Percentiles rank a stretch among this genome's conserved stretches.
These are phyloP conservation scores for Cynocephalus volans DNA, from an alignment of 2,113 vertebrate genomes.

Conservation along the genomic window DNA sequence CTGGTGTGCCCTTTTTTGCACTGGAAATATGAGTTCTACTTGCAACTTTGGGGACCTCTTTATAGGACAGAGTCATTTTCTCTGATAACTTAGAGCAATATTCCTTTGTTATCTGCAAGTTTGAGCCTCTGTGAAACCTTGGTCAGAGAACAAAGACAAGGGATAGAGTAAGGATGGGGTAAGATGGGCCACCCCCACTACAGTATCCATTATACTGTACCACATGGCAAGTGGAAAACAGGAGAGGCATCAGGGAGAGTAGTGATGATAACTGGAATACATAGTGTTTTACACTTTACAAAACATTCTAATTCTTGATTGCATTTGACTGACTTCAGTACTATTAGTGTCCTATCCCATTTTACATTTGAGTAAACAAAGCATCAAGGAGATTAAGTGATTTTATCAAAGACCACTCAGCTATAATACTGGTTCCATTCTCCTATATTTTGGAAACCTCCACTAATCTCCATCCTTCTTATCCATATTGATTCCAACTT, in stretches of 20 bases:
- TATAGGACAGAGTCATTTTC: not conserved
- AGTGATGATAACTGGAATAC: not conserved
- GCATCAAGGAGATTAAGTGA: not conserved
- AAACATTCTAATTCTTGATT: slow-evolving; percentile 34
- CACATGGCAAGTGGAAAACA: slow-evolving; percentile 14
- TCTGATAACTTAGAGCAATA: not conserved
- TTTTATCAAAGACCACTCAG: slow-evolving; percentile 1
- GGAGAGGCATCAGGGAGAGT: not conserved
- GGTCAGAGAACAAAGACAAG: not conserved
- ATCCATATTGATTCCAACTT: not conserved
- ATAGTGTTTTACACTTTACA: slow-evolving; percentile 7
- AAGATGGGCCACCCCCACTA: not conserved
- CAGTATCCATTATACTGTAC: not conserved
- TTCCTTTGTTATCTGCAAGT: not conserved
- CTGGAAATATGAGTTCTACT: not conserved
- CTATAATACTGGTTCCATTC: not conserved
- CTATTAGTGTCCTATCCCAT: not conserved
- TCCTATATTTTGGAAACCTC: not conserved
- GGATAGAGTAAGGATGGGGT: not conserved
- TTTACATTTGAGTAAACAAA: slow-evolving; percentile 57
- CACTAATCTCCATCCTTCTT: not conserved
- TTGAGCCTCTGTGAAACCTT: not conserved
- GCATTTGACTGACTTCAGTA: not conserved
- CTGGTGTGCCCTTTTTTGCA: not conserved
- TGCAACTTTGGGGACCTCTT: not conserved